Base-by-base conservation (phyloP, 2,888 invertebrate species). In the Molanna angustata region DNA sequence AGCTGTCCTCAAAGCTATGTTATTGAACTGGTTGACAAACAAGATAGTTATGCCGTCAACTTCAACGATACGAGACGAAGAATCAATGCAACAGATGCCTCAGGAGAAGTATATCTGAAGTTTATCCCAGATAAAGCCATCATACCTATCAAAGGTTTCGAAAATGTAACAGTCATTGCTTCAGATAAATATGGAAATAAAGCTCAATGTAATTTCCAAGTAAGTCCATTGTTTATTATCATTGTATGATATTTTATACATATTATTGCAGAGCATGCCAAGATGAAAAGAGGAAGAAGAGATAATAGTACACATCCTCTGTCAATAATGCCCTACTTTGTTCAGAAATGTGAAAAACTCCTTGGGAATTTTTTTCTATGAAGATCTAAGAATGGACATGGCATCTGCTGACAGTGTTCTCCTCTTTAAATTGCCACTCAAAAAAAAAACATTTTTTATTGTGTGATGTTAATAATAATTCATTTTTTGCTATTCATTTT, bases 1-100 rank as follows among this genome's bases (percentile, higher is more conserved):
- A 92, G 90, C 66, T 95, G 94, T 65, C 94, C 94, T 1, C 93
- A 94, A 69, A 94, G 94, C 66, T 94, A 94, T 66, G 94, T 94
- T 0, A 92, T 94, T 60, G 94, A 94, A 70, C 72, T 95, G 52
- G 88, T 91, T 0, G 94, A 94, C 59, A 85, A 85, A 64, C 93
- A 93, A 73, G 92, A 94, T 18, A 91, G 88, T 66, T 94, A 94
- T 63, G 83, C 86, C 1, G 92, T 94, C 0, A 92, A 93, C 67
- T 94, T 94, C 69, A 94, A 94, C 65, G 93, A 94, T 62, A 93
- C 94, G 0, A 79, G 90, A 35, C 79, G 85, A 61, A 79, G 90
- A 62, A 89, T 94, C 43, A 92, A 92, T 65, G 85, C 90, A 0
- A 85, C 90, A 0, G 94, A 94, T 66, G 88, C 90, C 14, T 93